Base-by-base conservation (phyloP, 2,888 invertebrate genomes). In the Spialia ferax region DNA sequence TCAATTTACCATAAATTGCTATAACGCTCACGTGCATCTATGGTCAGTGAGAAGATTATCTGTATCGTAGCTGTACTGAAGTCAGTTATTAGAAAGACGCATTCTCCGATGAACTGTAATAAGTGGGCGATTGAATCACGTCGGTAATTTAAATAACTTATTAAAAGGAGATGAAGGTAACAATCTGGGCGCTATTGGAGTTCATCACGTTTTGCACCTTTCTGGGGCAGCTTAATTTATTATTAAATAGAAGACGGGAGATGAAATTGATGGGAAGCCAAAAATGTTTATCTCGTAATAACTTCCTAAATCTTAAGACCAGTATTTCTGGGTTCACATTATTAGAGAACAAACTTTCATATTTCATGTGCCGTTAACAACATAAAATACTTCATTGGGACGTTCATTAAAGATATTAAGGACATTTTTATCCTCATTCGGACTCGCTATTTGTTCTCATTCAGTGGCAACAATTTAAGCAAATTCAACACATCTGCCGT, bases 401-500 rank as follows among this genome's bases (percentile, higher is more conserved):
- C 5, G n/a, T n/a, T n/a, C 6, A 26, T 26, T 26, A 4, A 6
- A 4, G 35, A 10, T 13, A 48, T 11, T 11, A 15, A 42, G 18
- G 50, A 32, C 18, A 65, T 29, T 59, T 22, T 50, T 32, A 32
- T 64, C 48, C 35, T 64, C 64, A 50, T 15, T 59, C 23, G 35
- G 38, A 52, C 18, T 35, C 20, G 35, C 48, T 55, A 22, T 48
- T 20, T 67, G 48, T 60, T 54, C 48, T 64, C 50, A 52, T 65
- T 35, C 35, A 57, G 65, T 23, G 26, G 65, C 29, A 80, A 83
- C 85, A 86, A 85, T 89, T 88, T 85, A 86, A 82, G 85, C 84
- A 83, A 86, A 87, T 87, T 87, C 82, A 79, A 85, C 83, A 81
- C 92, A 92, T 88, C 91, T 91, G 90, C 84, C 87, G 79, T 87